Base-by-base conservation (phyloP, 1,140 invertebrate genomes). In the Sycophaga agraensis region DNA sequence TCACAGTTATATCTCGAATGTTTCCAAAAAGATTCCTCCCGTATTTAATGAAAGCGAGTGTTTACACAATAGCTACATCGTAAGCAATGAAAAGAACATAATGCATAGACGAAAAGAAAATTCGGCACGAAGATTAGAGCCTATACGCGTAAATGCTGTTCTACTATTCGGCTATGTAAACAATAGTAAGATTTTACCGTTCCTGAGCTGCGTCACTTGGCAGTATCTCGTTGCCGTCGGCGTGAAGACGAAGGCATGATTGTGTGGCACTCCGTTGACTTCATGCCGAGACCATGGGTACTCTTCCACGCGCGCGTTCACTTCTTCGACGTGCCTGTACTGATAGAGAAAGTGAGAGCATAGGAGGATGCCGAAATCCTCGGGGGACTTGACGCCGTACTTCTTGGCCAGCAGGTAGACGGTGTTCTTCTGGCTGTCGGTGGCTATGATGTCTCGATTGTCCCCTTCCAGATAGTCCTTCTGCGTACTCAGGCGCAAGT, bases 351-450 rank as follows among this genome's bases (percentile, higher is more conserved):
- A 91, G 70, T 91, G 89, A 43, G 82, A 83, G 66, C 87, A 86
- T 21, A 91, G 75, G 4, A 88, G 73, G 3, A 90, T 78, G 2
- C 83, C 89, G 73, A 91, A 91, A 56, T 87, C 85, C 71, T 92
- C 90, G 1, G 89, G 88, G 8, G 85, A 87, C 60, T 87, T 84
- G 0, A 91, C 84, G 35, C 89, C 89, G 72, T 88, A 79, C 66
- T 90, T 88, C 71, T 90, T 91, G 9, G 90, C 90, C 64, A 91
- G 68, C 22, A 91, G 70, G 70, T 91, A 91, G n/a, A 91, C 87
- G 0, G 89, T 91, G 68, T 92, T 92, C 79, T 91, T 91, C 68
- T 92, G 90, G 7, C 89, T 88, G 68, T 92, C 90, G 0, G 90
- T 92, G 1, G 90, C 90, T n/a, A 90, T 85, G 37, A 90, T 86